Evolutionary conservation across 2,113 vertebrate species (phyloP), one percentile per base, ranked within the genome.

Genomic region (Alaudala cheleensis): DNA sequence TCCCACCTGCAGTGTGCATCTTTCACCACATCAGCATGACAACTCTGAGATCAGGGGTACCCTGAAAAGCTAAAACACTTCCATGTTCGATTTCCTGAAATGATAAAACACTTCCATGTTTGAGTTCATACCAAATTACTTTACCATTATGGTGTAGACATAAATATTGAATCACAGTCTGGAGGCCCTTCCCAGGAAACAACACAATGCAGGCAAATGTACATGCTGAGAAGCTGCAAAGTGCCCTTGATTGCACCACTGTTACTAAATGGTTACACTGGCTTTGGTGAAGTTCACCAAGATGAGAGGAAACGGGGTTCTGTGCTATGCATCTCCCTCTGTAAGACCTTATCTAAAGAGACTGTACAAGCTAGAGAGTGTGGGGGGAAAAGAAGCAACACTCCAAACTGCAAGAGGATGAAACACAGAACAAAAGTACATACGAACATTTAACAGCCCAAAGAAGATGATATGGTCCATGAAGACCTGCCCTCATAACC

Each of bases 401-500:
- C 16, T 88, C 58, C 50, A 71, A 86, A 71, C 44, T 47, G 61
- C 66, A 80, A 58, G 45, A 61, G 58, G 74, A 85, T 13, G 56
- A 94, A 91, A 67, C 4, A 2, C 54, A 91, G 80, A 82, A 74
- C 62, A 47, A 51, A 83, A 89, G 53, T 81, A 87, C 58, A 53
- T 25, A 49, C 0, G 2, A 78, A 80, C 50, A 81, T 79, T 81
- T 77, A 96, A 71, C 92, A 95, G 57, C 53, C 83, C 76, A 58
- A 86, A 85, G 80, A 95, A 81, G 53, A 87, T 56, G 53, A 94
- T 62, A 64, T 5, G 29, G 93, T 79, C 88, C 76, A 13, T 66
- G 80, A 92, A 95, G 89, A 93, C 88, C 83, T 94, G 83, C 60
- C 76, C 88, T 95, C 39, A 14, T 60, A 91, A 94, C 88, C 93